phyloP scores from a whole-genome alignment of 2,888 invertebrate genomes.

The Ornithoptera alexandrae region DNA sequence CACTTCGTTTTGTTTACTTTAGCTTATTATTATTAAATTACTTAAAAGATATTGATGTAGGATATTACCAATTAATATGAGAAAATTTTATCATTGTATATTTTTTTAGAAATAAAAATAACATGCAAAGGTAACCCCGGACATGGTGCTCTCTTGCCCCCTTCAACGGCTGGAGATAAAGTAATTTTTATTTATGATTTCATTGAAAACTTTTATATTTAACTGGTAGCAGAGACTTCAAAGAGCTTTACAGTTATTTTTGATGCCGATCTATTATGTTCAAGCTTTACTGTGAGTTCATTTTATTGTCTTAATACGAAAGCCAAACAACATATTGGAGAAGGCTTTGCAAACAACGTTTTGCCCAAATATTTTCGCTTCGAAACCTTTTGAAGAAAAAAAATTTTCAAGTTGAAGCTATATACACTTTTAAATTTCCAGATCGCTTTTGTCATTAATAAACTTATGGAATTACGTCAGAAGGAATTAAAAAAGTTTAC shows the following conservation, averaged over 20 bases:
- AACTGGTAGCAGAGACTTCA: background rate
- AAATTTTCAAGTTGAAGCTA: background rate
- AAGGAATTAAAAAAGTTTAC: conserved; percentile 78
- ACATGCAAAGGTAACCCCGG: conserved; percentile 85
- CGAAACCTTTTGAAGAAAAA: background rate
- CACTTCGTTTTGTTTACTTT: background rate
- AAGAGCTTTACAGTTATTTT: background rate
- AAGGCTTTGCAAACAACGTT: too few relatives aligned
- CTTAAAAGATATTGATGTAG: too few relatives aligned
- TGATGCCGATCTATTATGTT: background rate
- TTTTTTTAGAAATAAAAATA: conserved; percentile 80
- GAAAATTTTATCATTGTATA: conserved; percentile 2
- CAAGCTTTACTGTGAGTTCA: background rate
- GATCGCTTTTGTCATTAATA: conserved; percentile 75
- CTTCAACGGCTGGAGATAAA: conserved; percentile 87
- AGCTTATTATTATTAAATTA: background rate
- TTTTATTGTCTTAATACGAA: too few relatives aligned
- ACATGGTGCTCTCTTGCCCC: conserved; percentile 86
- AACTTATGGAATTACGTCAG: conserved; percentile 82
- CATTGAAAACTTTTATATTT: too few relatives aligned
- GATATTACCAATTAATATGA: background rate
- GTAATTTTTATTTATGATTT: conserved; percentile 43
- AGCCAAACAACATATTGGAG: too few relatives aligned
- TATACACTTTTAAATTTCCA: conserved; percentile 49
- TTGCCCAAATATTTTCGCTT: too few relatives aligned